Evolutionary conservation across 1,140 invertebrate genomes (phyloP).

Genomic region (Solenopsis invicta): DNA sequence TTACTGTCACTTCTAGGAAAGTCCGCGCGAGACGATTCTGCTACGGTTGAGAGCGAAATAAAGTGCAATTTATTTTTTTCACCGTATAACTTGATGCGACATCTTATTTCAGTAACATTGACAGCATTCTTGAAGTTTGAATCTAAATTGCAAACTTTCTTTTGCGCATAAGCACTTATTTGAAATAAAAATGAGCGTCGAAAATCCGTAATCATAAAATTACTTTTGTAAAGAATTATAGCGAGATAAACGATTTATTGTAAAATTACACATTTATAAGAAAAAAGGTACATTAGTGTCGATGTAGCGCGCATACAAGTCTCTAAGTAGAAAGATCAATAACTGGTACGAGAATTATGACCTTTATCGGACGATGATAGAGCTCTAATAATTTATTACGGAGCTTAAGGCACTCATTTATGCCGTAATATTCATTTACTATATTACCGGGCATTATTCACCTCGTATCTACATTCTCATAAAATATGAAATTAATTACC

Average conservation of each 20-base stretch:
- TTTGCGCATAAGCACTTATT: not conserved
- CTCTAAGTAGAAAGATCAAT: conserved; percentile 21
- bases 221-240: not conserved
- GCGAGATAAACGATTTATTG: not conserved
- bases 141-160: not conserved
- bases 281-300: not conserved
- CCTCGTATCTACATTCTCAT: conserved; percentile 1
- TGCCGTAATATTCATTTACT: conserved; percentile 20
- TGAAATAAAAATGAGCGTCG: not conserved
- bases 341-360: conserved; percentile 39
- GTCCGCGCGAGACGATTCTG: not conserved
- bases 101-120: conserved; percentile 3
- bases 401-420: conserved; percentile 34
- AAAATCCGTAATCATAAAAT: not conserved
- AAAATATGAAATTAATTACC: conserved; percentile 41
- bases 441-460: conserved; percentile 25
- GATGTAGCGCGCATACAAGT: not conserved
- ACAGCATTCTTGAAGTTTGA: not conserved
- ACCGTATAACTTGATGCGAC: not conserved
- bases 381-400: conserved; percentile 42
- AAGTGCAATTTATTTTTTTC: conserved; percentile 5
- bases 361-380: conserved; percentile 29
- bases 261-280: not conserved
- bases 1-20: conserved; percentile 10
- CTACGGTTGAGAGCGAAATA: not conserved